Conservation (phyloP, 2,888 invertebrate species). For the Leptogaster cylindrica region DNA sequence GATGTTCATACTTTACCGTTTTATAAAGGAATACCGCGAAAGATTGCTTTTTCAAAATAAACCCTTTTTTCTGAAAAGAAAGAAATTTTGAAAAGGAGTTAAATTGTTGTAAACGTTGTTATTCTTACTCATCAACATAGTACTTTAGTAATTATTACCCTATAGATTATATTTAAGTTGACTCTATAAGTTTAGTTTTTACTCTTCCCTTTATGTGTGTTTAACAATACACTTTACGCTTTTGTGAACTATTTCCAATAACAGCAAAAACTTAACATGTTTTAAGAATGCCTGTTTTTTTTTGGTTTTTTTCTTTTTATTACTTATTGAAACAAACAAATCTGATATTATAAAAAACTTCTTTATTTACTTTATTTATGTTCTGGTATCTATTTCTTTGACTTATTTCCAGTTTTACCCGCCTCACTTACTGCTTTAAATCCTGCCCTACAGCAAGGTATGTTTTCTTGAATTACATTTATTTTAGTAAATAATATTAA, state of each 20-base stretch:
- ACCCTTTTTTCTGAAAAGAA: too few relatives aligned
- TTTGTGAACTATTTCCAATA: slow-evolving; percentile 25
- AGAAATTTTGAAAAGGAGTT: too few relatives aligned
- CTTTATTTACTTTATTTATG: slow-evolving; percentile 30
- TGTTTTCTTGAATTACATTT: slow-evolving; percentile 23
- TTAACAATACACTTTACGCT: not conserved
- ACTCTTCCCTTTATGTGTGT: too few relatives aligned
- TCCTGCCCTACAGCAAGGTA: slow-evolving; percentile 61
- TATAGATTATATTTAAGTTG: too few relatives aligned
- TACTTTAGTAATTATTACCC: too few relatives aligned
- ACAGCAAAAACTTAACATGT: slow-evolving; percentile 11
- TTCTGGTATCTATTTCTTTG: slow-evolving; percentile 39
- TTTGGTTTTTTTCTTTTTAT: slow-evolving; percentile 11
- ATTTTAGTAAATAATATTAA: not conserved
- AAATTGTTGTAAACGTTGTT: too few relatives aligned
- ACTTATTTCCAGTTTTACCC: slow-evolving; percentile 56
- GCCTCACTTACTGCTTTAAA: slow-evolving; percentile 61
- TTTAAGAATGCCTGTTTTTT: slow-evolving; percentile 16
- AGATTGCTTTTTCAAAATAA: too few relatives aligned
- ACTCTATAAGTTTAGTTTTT: too few relatives aligned
- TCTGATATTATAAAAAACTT: slow-evolving; percentile 13
- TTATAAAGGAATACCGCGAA: too few relatives aligned
- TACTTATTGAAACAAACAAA: slow-evolving; percentile 13
- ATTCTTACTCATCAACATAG: too few relatives aligned
- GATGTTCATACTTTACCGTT: too few relatives aligned